Evolutionary conservation across 1,140 invertebrate species (phyloP), one percentile per base, ranked within the genome.

Genomic region (Vanessa tameamea): DNA sequence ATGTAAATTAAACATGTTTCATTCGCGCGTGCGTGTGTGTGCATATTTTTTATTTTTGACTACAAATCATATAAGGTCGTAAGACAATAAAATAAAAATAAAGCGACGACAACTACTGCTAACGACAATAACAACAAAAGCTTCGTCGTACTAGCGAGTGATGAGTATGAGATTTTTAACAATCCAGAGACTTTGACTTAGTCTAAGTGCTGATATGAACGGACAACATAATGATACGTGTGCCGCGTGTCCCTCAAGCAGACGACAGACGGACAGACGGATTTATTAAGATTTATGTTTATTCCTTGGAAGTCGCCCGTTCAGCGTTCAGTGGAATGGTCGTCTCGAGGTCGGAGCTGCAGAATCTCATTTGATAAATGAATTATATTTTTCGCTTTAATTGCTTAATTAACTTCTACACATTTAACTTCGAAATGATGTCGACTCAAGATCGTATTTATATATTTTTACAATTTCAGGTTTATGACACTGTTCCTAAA

Each of bases 201-300:
- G 48, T n/a, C 48, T 15, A 23, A 55, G n/a, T 20, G 16, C 6
- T 55, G 23, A n/a, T 57, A 57, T 26, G 53, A 57, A 57, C 53
- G 13, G 13, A 23, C 9, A 23, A 23, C 20, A 23, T 53, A 6
- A 20, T 5, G 37, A 23, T 57, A 20, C 26, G 26, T 31, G 51
- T 31, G n/a, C 53, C 31, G 55, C 50, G 11, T 70, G 64, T 73
- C 55, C 26, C 47, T 81, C 63, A 47, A 61, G 78, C 47, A 69
- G 69, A 65, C 69, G 75, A 77, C 78, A 71, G 72, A 72, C 72
- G 78, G 75, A 77, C 78, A 71, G 72, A 72, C 73, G 78, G 79
- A 78, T 82, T 85, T 83, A 81, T 74, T 59, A 80, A 88, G 83
- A 90, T 87, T 87, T 85, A 90, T 87, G 81, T 75, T 73, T 82